These are phyloP conservation scores for Semotilus atromaculatus DNA, from an alignment of 2,797 vertebrate species.

Conservation along the genomic window DNA sequence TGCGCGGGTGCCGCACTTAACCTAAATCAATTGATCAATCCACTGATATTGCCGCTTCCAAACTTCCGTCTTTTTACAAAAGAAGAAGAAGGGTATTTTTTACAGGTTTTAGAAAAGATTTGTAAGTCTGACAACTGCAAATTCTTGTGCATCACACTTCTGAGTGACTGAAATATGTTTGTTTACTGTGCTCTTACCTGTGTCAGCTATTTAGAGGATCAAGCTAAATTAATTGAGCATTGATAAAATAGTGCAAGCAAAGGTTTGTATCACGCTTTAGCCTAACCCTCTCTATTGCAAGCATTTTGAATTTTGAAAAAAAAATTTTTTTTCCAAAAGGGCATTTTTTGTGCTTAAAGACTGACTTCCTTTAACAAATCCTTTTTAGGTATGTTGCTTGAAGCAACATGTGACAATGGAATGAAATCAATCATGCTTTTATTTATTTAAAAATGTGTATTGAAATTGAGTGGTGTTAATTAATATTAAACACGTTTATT, in stretches of 20 bases:
- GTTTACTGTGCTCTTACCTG: neutral
- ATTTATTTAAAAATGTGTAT: neutral
- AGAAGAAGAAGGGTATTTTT: neutral
- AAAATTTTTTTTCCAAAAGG: too few relatives aligned
- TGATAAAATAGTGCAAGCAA: neutral
- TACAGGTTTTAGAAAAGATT: neutral
- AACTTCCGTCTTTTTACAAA: neutral
- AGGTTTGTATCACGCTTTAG: neutral
- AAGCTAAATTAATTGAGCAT: neutral
- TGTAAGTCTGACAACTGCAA: neutral
- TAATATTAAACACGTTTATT: neutral
- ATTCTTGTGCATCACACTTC: neutral
- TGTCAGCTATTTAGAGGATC: neutral
- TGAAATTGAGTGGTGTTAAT: neutral
- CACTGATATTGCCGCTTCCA: neutral
- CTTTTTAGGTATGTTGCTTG: neutral
- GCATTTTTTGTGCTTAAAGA: neutral
- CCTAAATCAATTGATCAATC: neutral
- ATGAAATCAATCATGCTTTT: neutral
- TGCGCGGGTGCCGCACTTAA: conserved; percentile 58
- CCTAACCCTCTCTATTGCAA: neutral
- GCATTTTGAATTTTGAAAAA: neutral
- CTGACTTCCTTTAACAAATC: neutral
- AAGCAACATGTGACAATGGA: neutral
- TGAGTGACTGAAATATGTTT: neutral